Conservation (phyloP, 2,888 invertebrate species). For the Tiliacea citrago region DNA sequence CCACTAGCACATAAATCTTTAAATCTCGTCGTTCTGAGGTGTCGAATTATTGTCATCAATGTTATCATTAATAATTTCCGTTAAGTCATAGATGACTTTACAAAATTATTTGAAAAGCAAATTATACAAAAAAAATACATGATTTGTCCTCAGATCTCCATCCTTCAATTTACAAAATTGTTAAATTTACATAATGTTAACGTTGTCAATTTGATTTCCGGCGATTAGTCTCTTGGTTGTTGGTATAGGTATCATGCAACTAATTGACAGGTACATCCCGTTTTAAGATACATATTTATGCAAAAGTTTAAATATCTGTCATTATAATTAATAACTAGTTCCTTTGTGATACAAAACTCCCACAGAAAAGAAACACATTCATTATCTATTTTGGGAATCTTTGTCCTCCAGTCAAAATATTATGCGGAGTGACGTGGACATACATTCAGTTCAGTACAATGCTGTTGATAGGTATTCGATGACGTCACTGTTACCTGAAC, state of each 20-base stretch:
- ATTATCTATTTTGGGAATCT: conserved; percentile 28
- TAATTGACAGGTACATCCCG: conserved; percentile 18
- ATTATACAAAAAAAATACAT: background rate
- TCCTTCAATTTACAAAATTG: conserved; percentile 16
- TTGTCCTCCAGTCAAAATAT: conserved; percentile 22
- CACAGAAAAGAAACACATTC: conserved; percentile 23
- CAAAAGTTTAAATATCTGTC: conserved; percentile 4
- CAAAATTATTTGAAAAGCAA: conserved; percentile 2
- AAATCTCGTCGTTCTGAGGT: background rate
- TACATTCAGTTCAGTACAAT: conserved; percentile 27
- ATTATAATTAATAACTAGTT: conserved; percentile 29
- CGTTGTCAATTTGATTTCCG: conserved; percentile 21
- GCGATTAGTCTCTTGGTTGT: conserved; percentile 1
- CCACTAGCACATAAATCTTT: background rate
- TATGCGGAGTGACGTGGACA: conserved; percentile 23
- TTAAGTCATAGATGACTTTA: background rate
- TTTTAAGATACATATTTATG: conserved; percentile 12
- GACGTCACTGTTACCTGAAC: conserved; percentile 36
- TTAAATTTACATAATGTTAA: conserved; percentile 8
- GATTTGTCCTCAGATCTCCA: conserved; percentile 12
- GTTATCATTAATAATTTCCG: conserved; percentile 6
- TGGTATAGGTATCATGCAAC: background rate
- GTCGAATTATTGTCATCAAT: background rate
- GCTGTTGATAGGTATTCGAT: conserved; percentile 32
- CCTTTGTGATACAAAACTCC: conserved; percentile 15